Evolutionary conservation across 2,797 vertebrate genomes (phyloP).

Genomic region (Sardinella longiceps): DNA sequence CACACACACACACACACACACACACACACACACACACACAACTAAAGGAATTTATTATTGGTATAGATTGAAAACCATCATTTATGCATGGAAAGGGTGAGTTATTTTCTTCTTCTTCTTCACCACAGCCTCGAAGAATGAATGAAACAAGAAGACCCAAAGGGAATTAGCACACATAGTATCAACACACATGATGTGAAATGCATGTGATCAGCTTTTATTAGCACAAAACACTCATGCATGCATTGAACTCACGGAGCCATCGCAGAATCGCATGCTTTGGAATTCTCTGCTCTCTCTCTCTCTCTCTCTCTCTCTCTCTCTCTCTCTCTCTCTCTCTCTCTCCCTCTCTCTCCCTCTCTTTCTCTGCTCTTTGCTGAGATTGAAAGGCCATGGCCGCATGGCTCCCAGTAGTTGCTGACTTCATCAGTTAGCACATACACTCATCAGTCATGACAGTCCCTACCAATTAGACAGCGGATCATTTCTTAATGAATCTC

Average conservation of each 20-base stretch:
- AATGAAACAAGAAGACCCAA: neutral
- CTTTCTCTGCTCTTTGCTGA: neutral
- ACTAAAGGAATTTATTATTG: constrained; percentile 18
- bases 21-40: neutral
- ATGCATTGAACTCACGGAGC: neutral
- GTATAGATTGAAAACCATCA: constrained; percentile 14
- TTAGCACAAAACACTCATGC: neutral
- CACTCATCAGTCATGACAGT: constrained; percentile 15
- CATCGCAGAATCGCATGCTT: too few species aligned
- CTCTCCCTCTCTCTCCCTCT: neutral
- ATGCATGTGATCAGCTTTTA: neutral
- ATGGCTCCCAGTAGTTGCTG: neutral
- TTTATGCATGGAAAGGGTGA: neutral
- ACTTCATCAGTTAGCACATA: neutral
- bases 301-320: too few species aligned
- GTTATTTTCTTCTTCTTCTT: neutral
- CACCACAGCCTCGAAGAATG: neutral
- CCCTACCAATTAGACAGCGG: neutral
- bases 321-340: neutral
- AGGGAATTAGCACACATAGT: neutral
- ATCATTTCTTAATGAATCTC: constrained; percentile 24
- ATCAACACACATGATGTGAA: neutral
- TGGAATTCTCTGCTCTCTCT: too few species aligned
- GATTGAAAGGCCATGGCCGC: neutral
- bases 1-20: neutral